Evolutionary conservation across 2,113 vertebrate species (phyloP).

Genomic region (Notarius lentiginosus): DNA sequence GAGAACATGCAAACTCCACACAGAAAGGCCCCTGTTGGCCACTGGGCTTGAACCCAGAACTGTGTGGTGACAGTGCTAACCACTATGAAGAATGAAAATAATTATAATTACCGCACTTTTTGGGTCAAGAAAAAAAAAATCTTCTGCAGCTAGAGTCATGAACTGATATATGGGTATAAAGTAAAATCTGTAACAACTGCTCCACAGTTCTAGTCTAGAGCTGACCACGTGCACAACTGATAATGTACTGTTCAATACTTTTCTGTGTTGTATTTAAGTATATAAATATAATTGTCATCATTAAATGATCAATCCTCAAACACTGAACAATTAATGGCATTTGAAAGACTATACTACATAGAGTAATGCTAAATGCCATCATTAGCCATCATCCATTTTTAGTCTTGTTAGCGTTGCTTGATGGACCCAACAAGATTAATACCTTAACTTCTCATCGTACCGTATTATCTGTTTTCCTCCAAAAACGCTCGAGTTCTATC

Average conservation of each 20-base stretch:
- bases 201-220: neutral
- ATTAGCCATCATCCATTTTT: neutral
- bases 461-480: neutral
- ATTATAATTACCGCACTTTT: no score
- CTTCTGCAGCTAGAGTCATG: neutral
- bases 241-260: neutral
- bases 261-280: neutral
- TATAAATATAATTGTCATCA: neutral
- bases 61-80: no score
- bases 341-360: neutral
- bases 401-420: neutral
- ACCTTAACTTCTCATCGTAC: neutral
- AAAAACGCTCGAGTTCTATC: neutral
- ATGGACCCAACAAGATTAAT: neutral
- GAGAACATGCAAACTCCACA: no score
- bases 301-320: neutral
- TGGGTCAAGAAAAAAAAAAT: no score
- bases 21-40: no score
- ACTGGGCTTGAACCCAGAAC: no score
- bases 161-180: neutral
- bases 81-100: no score
- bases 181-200: neutral
- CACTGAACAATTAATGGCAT: neutral
- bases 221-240: neutral
- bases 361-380: neutral